These are phyloP conservation scores for Chromis chromis DNA, from an alignment of 2,797 vertebrate genomes.

Conservation along the genomic window DNA sequence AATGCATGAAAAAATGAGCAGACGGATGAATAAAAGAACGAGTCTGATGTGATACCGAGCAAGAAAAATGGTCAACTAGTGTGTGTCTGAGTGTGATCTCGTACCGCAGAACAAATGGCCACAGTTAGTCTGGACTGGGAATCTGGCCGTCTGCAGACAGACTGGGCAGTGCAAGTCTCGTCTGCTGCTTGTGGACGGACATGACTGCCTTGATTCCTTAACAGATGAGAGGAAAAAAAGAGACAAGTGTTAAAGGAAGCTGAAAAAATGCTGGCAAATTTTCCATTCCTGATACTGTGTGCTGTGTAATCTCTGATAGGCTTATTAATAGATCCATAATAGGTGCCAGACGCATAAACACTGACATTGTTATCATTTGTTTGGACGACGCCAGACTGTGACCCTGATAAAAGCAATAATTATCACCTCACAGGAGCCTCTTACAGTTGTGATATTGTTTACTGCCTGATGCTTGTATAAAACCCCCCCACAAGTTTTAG, in stretches of 20 bases:
- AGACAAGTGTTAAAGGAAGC: background rate
- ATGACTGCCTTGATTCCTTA: conserved; percentile 68
- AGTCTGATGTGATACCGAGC: background rate
- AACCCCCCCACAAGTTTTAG: no score
- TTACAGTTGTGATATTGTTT: background rate
- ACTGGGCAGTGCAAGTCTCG: conserved; percentile 86
- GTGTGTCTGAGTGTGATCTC: conserved; percentile 30
- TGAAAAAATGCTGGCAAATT: background rate
- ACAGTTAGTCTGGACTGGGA: conserved; percentile 89
- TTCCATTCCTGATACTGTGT: background rate
- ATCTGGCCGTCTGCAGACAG: conserved; percentile 85
- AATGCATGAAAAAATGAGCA: background rate
- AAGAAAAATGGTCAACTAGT: background rate
- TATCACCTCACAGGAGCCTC: background rate
- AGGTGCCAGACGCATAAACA: background rate
- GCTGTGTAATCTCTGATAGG: no score
- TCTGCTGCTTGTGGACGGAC: conserved; percentile 54
- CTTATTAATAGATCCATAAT: background rate
- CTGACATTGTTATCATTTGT: conserved; percentile 1
- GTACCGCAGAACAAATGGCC: conserved; percentile 90
- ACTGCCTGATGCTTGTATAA: no score
- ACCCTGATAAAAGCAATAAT: conserved; percentile 41
- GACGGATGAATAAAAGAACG: background rate
- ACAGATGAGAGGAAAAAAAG: background rate
- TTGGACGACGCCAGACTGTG: conserved; percentile 17